Evolutionary conservation across 2,113 vertebrate species (phyloP).

Genomic region (Alexandromys fortis): DNA sequence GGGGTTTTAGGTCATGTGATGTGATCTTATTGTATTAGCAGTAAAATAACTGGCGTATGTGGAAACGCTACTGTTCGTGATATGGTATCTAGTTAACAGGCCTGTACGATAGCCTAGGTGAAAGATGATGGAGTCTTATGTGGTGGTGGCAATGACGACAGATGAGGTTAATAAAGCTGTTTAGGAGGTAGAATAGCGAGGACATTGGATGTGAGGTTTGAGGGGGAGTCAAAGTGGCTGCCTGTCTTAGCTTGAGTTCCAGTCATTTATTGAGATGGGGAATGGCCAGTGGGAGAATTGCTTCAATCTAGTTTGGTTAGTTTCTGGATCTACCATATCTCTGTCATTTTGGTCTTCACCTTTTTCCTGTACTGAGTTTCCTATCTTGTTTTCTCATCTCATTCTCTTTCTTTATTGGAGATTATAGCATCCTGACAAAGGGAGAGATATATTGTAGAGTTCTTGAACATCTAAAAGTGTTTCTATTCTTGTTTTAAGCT

Average conservation of each 20-base stretch:
- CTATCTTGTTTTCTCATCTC: conserved; percentile 13
- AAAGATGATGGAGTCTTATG: conserved; percentile 13
- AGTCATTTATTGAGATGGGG: not conserved
- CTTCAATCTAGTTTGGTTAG: not conserved
- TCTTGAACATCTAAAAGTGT: conserved; percentile 26
- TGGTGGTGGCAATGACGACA: not conserved
- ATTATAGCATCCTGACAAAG: not conserved
- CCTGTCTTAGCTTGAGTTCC: not conserved
- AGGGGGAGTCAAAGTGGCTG: not conserved
- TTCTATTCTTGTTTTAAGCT: conserved; percentile 36
- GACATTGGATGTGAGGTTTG: conserved; percentile 10
- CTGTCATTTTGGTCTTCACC: not conserved
- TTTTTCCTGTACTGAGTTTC: not conserved
- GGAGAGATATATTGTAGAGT: not conserved
- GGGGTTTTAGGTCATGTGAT: conserved; percentile 20
- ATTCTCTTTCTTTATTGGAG: conserved; percentile 44
- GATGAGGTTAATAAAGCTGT: not conserved
- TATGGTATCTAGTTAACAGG: not conserved
- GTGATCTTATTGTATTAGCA: conserved; percentile 21
- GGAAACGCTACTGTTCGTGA: not conserved
- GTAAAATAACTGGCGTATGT: not conserved
- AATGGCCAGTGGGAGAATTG: not conserved
- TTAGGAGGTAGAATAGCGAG: conserved; percentile 11
- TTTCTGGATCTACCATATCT: not conserved
- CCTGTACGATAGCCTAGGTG: not conserved